A percentile compares a stretch with the other conserved stretches of the same genome.
phyloP scores from a whole-genome alignment of 2,113 vertebrate species.

The human region GRCh38 chr11:113056501-113057000 shows the following conservation, averaged over 20 bases:
- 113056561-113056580: neutral
- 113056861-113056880: neutral
- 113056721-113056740: neutral
- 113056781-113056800: neutral
- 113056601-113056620: neutral
- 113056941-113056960: neutral
- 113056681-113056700: neutral
- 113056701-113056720: neutral
- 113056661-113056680: neutral
- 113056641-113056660: neutral
- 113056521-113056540: neutral
- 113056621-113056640: neutral
- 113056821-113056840: neutral
- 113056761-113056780: neutral
- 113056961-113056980: neutral
- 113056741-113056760: neutral
- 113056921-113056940: neutral
- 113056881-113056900: neutral
- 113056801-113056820: neutral
- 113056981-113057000: neutral
- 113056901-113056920: neutral
- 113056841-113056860: neutral
- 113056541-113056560: neutral
- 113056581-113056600: neutral
- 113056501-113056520: neutral